phyloP scores from a whole-genome alignment of 92 coral and sea anemone species.

The Epizoanthus rinbou region DNA sequence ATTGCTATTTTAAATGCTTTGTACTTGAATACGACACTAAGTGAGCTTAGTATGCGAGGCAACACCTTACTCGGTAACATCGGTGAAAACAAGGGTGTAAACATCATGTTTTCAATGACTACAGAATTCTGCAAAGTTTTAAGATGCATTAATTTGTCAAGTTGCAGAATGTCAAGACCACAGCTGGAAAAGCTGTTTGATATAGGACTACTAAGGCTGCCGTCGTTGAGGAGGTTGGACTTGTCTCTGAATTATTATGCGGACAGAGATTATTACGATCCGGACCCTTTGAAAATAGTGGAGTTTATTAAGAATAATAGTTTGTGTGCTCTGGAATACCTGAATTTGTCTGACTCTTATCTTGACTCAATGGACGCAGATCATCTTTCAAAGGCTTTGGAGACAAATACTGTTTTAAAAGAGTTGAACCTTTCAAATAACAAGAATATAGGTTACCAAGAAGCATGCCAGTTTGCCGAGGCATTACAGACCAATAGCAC shows the following conservation, averaged over 20 bases:
- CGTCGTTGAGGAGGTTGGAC: constrained; percentile 14
- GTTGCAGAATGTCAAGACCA: background rate
- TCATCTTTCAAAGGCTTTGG: background rate
- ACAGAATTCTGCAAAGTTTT: background rate
- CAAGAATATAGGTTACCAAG: background rate
- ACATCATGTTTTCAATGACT: background rate
- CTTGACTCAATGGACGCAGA: accelerated
- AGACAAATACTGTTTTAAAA: background rate
- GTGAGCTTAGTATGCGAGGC: constrained; percentile 5
- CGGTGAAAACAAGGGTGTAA: too few relatives aligned
- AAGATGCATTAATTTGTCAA: background rate
- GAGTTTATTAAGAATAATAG: too few relatives aligned
- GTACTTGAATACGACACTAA: background rate
- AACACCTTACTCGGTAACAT: too few relatives aligned
- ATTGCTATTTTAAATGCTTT: background rate
- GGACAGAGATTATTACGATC: too few relatives aligned
- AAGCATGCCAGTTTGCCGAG: background rate
- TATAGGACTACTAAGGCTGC: background rate
- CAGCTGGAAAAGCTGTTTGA: background rate
- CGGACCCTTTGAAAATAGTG: too few relatives aligned
- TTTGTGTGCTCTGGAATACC: background rate
- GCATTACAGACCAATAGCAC: background rate
- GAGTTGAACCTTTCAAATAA: constrained; percentile 15
- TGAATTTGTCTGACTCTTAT: background rate
- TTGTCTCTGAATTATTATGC: background rate